Conservation (phyloP, 2,113 vertebrate genomes). For the Reinhardtius hippoglossoides region DNA sequence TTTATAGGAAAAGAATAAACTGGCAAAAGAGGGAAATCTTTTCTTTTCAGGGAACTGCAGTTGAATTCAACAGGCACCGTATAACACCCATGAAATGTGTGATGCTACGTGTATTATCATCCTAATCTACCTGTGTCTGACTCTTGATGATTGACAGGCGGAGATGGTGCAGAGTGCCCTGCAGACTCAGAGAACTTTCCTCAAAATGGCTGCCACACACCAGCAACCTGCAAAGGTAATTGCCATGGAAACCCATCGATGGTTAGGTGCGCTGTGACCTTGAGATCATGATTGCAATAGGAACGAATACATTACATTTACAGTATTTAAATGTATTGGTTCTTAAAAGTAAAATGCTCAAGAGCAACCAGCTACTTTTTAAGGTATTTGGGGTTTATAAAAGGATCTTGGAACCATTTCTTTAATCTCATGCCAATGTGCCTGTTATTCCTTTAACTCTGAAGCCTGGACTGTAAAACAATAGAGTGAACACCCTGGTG, state of each 20-base stretch:
- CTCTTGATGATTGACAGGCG: slow-evolving; percentile 83
- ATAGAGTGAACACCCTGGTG: background rate
- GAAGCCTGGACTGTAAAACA: background rate
- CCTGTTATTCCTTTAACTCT: too few relatives aligned
- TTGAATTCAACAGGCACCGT: background rate
- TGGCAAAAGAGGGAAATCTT: background rate
- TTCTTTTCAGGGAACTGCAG: background rate
- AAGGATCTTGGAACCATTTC: background rate
- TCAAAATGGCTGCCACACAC: slow-evolving; percentile 89
- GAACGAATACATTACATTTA: too few relatives aligned
- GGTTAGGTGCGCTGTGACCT: too few relatives aligned
- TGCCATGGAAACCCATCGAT: background rate
- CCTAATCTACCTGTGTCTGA: slow-evolving; percentile 18
- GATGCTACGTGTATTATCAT: background rate
- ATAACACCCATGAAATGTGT: background rate
- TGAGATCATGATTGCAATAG: too few relatives aligned
- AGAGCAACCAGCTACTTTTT: too few relatives aligned
- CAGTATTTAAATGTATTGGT: too few relatives aligned
- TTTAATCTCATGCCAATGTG: background rate
- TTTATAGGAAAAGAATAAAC: background rate
- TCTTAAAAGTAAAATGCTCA: too few relatives aligned
- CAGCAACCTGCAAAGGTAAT: slow-evolving; percentile 93
- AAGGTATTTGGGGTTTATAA: background rate
- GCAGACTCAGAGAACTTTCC: slow-evolving; percentile 89
- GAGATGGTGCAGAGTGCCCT: slow-evolving; percentile 93